Base-by-base conservation (phyloP, 2,888 invertebrate genomes). In the Siphlonurus alternatus region DNA sequence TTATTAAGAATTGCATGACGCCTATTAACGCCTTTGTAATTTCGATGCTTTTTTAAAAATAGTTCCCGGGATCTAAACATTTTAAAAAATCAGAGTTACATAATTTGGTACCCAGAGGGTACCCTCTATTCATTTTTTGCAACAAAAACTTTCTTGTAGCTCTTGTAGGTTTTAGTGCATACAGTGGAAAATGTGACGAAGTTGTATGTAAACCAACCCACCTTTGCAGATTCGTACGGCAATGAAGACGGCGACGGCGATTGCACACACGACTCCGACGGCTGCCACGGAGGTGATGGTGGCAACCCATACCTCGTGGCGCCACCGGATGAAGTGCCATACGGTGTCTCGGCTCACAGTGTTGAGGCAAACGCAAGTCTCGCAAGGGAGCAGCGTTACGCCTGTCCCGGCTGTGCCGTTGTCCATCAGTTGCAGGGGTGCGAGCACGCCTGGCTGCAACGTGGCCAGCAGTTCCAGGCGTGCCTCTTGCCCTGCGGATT, bases 231-330 rank as follows among this genome's bases (percentile, higher is more conserved):
- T 79, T 38, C 86, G 78, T 59, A 83, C 78, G 53, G 84, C 75
- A 61, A 88, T 79, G 70, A 87, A 88, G 61, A 82, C 78, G 25
- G 83, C 76, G 59, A 87, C 81, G 7, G 85, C 81, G 62, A 86
- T 70, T 68, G 84, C 84, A 59, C 85, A 81, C 1, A 86, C 73
- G 23, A 83, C 79, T 1, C 86, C 86, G 20, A 86, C 77, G 25
- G 81, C 79, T n/a, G 85, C 81, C 2, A 87, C 78, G 0, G 87
- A 84, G 66, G 85, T 72, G 63, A 83, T 80, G 18, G 83, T 81
- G 25, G 82, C 81, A 61, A 85, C 80, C 83, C 84, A 85, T 1
- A 70, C 74, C 67, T 75, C 79, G 67, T 1, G 70, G 53, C 65
- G 72, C 18, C 66, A 61, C 73, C 59, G 75, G 59, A 38, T 69